These are phyloP conservation scores for Brachionus plicatilis DNA, from an alignment of 1,140 invertebrate species.

Conservation along the genomic window DNA sequence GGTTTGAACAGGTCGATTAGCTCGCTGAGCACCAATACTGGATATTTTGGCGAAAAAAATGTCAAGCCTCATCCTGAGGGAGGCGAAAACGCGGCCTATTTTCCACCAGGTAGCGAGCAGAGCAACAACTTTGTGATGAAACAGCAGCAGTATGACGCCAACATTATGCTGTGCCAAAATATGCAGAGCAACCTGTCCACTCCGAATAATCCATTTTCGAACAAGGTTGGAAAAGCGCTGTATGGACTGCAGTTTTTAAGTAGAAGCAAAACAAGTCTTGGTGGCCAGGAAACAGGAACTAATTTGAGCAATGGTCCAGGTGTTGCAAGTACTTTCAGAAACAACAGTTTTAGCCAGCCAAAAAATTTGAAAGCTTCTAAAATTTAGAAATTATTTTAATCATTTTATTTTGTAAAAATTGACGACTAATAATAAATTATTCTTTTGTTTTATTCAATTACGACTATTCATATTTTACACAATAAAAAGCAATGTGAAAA, in stretches of 20 bases:
- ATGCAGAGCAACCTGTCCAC: background rate
- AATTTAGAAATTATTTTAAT: background rate
- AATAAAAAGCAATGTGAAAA: too few species aligned
- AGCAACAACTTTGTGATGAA: background rate
- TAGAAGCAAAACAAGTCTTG: conserved; percentile 26
- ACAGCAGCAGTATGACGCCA: conserved; percentile 13
- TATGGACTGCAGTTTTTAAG: conserved; percentile 37
- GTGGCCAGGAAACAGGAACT: background rate
- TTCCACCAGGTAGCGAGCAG: background rate
- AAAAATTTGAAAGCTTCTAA: conserved; percentile 32
- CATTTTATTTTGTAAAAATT: background rate
- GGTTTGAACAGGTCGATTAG: conserved; percentile 10
- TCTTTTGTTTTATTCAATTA: background rate
- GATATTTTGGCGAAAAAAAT: conserved; percentile 20
- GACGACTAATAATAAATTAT: background rate
- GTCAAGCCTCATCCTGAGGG: background rate
- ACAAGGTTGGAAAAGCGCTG: conserved; percentile 30
- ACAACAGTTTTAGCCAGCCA: conserved; percentile 3
- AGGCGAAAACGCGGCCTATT: background rate
- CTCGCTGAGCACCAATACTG: background rate
- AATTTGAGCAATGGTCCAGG: background rate
- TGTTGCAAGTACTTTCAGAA: conserved; percentile 21
- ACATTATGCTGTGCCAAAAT: conserved; percentile 16
- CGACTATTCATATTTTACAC: too few species aligned
- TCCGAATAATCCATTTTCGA: conserved; percentile 29